Evolutionary conservation across 2,113 vertebrate genomes (phyloP).

Genomic region (Sylvilagus bachmani): DNA sequence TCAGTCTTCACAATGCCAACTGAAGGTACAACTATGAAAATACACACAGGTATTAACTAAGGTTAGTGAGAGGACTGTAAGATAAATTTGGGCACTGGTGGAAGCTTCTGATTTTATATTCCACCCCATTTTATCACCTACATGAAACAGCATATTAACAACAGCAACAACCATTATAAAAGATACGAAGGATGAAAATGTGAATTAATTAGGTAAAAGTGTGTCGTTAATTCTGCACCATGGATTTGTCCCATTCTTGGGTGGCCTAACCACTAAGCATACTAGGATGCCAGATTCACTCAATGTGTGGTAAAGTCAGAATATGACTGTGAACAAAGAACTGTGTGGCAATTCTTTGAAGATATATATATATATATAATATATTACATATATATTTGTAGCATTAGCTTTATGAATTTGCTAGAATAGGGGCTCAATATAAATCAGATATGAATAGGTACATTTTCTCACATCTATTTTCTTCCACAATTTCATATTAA

Average conservation of each 20-base stretch:
- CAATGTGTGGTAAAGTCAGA: neutral
- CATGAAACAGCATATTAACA: neutral
- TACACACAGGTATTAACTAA: neutral
- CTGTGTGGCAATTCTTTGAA: neutral
- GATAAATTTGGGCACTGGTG: neutral
- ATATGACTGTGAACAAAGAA: neutral
- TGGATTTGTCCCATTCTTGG: neutral
- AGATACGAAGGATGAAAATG: neutral
- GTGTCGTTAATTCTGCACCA: neutral
- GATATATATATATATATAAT: neutral
- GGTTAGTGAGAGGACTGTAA: neutral
- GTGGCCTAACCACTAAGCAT: neutral
- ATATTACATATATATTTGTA: neutral
- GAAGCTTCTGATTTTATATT: neutral
- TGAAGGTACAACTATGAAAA: neutral
- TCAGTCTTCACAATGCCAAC: neutral
- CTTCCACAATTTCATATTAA: neutral
- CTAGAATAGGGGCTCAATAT: neutral
- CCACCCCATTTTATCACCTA: neutral
- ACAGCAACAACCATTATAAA: neutral
- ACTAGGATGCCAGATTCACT: neutral
- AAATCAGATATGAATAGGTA: constrained; percentile 11
- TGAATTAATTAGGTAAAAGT: neutral
- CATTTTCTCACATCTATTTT: constrained; percentile 63
- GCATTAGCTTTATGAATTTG: constrained; percentile 1